These are phyloP conservation scores for Fukomys damarensis DNA, from an alignment of 2,113 vertebrate species.

Conservation along the genomic window DNA sequence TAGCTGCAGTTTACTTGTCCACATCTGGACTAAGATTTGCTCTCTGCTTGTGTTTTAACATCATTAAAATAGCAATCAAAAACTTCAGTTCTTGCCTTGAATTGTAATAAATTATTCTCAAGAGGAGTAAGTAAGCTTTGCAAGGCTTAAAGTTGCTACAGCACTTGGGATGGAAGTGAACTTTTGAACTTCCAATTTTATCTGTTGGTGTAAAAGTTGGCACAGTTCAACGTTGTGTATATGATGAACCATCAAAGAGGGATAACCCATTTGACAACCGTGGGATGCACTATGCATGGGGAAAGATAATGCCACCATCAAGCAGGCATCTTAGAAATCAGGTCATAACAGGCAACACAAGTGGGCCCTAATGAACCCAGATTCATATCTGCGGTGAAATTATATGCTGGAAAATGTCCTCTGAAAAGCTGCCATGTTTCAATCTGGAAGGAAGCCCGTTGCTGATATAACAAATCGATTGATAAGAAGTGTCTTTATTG, in stretches of 20 bases:
- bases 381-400: constrained; percentile 62
- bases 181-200: constrained; percentile 79
- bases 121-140: not conserved
- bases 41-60: not conserved
- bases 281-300: constrained; percentile 54
- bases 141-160: constrained; percentile 7
- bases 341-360: constrained; percentile 63
- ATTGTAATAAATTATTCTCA: not conserved
- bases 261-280: constrained; percentile 66
- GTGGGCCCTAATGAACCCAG: constrained; percentile 69
- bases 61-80: rapidly evolving
- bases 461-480: constrained; percentile 86
- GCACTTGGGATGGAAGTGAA: not conserved
- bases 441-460: constrained; percentile 70
- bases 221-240: constrained; percentile 65
- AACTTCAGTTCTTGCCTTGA: not conserved
- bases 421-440: constrained; percentile 64
- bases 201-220: constrained; percentile 71
- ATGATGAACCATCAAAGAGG: constrained; percentile 79
- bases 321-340: constrained; percentile 77
- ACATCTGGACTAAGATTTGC: not conserved
- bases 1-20: not conserved
- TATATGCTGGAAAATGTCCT: constrained; percentile 68
- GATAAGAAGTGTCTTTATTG: constrained; percentile 83
- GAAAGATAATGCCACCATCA: constrained; percentile 75